phyloP scores from a whole-genome alignment of 2,888 invertebrate genomes.

The Gandaritis pyraliata region DNA sequence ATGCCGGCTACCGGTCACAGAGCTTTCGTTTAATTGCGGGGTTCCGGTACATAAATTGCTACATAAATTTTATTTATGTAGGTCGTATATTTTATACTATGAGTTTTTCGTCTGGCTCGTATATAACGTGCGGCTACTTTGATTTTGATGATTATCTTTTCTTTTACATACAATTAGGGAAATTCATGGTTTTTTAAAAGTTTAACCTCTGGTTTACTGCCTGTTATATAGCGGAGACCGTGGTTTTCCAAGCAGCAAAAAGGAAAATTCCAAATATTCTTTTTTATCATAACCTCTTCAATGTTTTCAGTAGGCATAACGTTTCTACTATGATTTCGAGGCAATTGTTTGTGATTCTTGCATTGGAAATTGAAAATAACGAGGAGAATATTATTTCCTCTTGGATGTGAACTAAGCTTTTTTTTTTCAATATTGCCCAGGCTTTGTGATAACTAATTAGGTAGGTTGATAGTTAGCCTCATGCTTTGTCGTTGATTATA shows the following conservation, averaged over 20 bases:
- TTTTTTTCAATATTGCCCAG: no score
- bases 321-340: slow-evolving; percentile 81
- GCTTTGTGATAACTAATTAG: no score
- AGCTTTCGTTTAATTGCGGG: slow-evolving; percentile 40
- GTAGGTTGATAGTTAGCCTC: no score
- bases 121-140: slow-evolving; percentile 37
- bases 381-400: no score
- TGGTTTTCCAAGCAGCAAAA: not conserved
- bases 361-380: not conserved
- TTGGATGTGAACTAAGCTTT: no score
- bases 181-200: not conserved
- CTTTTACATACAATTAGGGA: slow-evolving; percentile 19
- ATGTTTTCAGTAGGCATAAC: slow-evolving; percentile 29
- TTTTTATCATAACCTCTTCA: slow-evolving; percentile 1
- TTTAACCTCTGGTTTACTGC: not conserved
- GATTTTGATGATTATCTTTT: slow-evolving; percentile 39
- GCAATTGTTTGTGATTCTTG: slow-evolving; percentile 69
- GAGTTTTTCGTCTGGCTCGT: slow-evolving; percentile 7
- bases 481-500: no score
- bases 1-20: slow-evolving; percentile 41
- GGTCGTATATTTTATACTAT: slow-evolving; percentile 31
- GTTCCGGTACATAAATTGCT: slow-evolving; percentile 43
- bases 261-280: not conserved
- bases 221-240: not conserved
- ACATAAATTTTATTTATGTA: slow-evolving; percentile 45